Base-by-base conservation (phyloP, 2,797 vertebrate species). In the Champsocephalus esox region DNA sequence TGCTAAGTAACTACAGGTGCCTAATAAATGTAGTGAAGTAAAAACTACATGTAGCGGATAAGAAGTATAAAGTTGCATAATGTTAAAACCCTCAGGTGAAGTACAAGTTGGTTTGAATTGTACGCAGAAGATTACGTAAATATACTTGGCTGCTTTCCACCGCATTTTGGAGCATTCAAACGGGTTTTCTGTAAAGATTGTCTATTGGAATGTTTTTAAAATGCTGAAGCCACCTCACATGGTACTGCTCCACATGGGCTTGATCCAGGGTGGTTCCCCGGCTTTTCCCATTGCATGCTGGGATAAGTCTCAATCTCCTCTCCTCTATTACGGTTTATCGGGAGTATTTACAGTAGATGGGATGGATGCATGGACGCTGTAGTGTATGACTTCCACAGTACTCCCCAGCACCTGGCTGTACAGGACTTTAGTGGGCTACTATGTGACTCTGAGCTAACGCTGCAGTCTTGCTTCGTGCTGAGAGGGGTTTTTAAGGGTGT, bases 401-500 rank as follows among this genome's bases (percentile, higher is more conserved):
- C 21, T 9, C 44, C 32, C 2, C 6, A 38, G 34, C 34, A 21
- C 38, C 7, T 49, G 45, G 19, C 45, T 73, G 51, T 48, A 12
- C 38, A 50, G 54, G 34, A 19, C 21, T 73, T 32, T 45, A 19
- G 60, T 43, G 11, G 21, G n/a, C 24, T 34, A 3, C 52, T 34
- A 0, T 57, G 38, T 28, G 24, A 32, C 19, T 28, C 13, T 49
- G 32, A 66, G 54, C 16, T 12, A 48, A 41, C 11, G 75, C 46
- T 54, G 60, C 21, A 5, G 43, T 52, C 17, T 16, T 12, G 52
- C 57, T 60, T 61, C 28, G 12, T 38, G 61, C 16, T 49, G 68
- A 52, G 69, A 68, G 51, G 9, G 38, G 69, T 44, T 54, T 60
- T n/a, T 43, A 69, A 69, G 68, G 54, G 57, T 64, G 24, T 61